Conservation (phyloP, 2,888 invertebrate genomes). For the Hypena proboscidalis region DNA sequence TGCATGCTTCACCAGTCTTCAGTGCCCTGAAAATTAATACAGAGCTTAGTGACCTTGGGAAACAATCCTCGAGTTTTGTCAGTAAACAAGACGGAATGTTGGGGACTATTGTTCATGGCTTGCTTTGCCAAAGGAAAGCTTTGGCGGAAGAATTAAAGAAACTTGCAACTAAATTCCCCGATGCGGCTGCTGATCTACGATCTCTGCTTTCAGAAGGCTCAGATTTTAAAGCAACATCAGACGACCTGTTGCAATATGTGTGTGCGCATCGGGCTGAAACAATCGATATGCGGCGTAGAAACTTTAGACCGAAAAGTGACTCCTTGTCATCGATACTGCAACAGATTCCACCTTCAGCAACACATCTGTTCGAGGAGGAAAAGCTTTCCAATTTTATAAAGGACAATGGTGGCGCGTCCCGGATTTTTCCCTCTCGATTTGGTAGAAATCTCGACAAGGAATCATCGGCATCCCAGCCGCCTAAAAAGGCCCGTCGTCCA, state of each 20-base stretch:
- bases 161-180: slow-evolving; percentile 17
- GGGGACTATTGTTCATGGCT: slow-evolving; percentile 23
- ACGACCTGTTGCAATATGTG: slow-evolving; percentile 26
- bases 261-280: slow-evolving; percentile 24
- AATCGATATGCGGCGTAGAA: slow-evolving; percentile 17
- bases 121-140: slow-evolving; percentile 16
- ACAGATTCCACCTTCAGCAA: slow-evolving; percentile 9
- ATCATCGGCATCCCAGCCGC: slow-evolving; percentile 2
- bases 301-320: slow-evolving; percentile 9
- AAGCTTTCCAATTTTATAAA: background rate
- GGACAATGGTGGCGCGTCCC: slow-evolving; percentile 6
- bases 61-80: slow-evolving; percentile 6
- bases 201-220: slow-evolving; percentile 13
- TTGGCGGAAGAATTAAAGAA: slow-evolving; percentile 15
- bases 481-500: background rate
- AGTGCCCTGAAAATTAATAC: slow-evolving; percentile 21
- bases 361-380: slow-evolving; percentile 9
- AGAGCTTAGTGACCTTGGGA: slow-evolving; percentile 13
- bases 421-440: too few relatives aligned
- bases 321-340: background rate
- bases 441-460: slow-evolving; percentile 2
- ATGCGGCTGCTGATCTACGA: slow-evolving; percentile 1
- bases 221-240: slow-evolving; percentile 13
- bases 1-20: slow-evolving; percentile 30
- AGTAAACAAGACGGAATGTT: slow-evolving; percentile 19